Evolutionary conservation across 92 coral and sea anemone species (phyloP).

Genomic region (Phenganax stokvisi): DNA sequence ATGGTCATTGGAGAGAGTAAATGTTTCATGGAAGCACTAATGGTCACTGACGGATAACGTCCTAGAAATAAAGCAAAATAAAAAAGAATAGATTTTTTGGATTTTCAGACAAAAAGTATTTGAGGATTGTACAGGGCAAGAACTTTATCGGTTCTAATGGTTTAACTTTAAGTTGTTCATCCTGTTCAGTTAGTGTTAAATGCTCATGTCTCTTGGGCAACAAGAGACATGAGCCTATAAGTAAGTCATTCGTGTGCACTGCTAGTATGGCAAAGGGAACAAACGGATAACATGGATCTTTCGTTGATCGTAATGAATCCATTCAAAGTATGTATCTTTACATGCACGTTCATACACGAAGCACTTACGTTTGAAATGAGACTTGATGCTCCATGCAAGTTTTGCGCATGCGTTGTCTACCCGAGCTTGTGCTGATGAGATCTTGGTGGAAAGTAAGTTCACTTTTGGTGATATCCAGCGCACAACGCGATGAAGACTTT

Average conservation of each 20-base stretch:
- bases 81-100: not conserved
- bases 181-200: too few relatives aligned
- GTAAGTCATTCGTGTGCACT: too few relatives aligned
- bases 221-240: too few relatives aligned
- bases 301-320: not conserved
- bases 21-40: conserved; percentile 30
- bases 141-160: not conserved
- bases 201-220: too few relatives aligned
- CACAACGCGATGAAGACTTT: conserved; percentile 39
- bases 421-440: conserved; percentile 14
- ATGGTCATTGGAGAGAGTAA: conserved; percentile 28
- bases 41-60: conserved; percentile 30
- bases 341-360: not conserved
- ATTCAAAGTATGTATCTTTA: not conserved
- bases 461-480: conserved; percentile 23
- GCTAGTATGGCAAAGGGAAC: not conserved
- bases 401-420: conserved; percentile 20
- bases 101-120: not conserved
- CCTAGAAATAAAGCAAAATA: not conserved
- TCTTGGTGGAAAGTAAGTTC: conserved; percentile 14
- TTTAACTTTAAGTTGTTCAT: too few relatives aligned
- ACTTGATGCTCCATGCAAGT: conserved; percentile 9
- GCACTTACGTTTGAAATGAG: conserved; percentile 22
- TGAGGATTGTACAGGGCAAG: not conserved
- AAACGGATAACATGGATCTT: not conserved